A percentile compares a stretch with the other conserved stretches of the same genome.
phyloP scores from a whole-genome alignment of 2,113 vertebrate species.

The Probosciger aterrimus region DNA sequence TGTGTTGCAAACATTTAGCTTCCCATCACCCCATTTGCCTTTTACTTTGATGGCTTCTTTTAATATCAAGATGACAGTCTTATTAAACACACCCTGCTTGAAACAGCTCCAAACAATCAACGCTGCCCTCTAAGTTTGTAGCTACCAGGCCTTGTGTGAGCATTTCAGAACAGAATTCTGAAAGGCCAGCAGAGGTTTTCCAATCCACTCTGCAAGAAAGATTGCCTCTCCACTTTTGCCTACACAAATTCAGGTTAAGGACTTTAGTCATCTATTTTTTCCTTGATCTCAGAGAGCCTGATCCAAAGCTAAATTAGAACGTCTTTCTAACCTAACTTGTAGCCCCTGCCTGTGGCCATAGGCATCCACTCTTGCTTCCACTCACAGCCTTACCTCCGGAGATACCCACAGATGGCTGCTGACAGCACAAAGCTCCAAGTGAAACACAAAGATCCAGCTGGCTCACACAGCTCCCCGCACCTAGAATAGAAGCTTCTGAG shows the following conservation, averaged over 20 bases:
- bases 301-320: not conserved
- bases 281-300: not conserved
- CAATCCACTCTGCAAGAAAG: constrained; percentile 27
- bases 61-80: not conserved
- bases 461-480: not conserved
- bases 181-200: constrained; percentile 27
- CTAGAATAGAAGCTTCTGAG: not conserved
- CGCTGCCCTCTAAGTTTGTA: not conserved
- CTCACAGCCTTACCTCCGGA: not conserved
- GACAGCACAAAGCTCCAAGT: not conserved
- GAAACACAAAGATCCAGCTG: not conserved
- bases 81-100: not conserved
- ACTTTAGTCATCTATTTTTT: not conserved
- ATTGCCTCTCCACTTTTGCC: not conserved
- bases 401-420: not conserved
- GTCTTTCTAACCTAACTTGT: not conserved
- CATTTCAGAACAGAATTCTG: not conserved
- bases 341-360: not conserved
- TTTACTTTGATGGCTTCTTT: not conserved
- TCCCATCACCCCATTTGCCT: not conserved
- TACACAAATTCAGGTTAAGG: not conserved
- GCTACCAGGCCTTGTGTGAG: not conserved
- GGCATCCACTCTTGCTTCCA: not conserved
- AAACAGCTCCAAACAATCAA: not conserved
- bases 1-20: constrained; percentile 32